A percentile compares a stretch with the other conserved stretches of the same genome.
Evolutionary conservation across 1,140 invertebrate genomes (phyloP).

Genomic region (Listronotus bonariensis): DNA sequence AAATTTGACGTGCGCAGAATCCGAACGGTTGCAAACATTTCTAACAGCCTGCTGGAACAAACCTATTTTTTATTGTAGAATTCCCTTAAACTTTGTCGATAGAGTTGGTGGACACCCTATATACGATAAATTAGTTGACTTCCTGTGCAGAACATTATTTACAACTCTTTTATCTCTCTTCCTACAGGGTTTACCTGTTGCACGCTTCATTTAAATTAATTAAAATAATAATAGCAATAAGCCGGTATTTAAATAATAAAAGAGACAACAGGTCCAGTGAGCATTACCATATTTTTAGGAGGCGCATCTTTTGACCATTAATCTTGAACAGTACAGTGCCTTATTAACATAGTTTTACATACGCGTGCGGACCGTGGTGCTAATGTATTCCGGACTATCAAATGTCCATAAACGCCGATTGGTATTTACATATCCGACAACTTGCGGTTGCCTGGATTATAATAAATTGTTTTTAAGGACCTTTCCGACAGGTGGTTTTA

Average conservation of each 20-base stretch:
- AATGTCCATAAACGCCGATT: no score
- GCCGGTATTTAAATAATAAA: conserved; percentile 40
- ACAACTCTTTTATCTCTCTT: no score
- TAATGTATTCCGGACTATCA: conserved; percentile 35
- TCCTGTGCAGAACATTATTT: no score
- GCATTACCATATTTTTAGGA: conserved; percentile 32
- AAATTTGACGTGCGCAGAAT: no score
- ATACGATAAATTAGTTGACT: no score
- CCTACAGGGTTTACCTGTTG: conserved; percentile 28
- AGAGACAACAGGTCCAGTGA: conserved; percentile 33
- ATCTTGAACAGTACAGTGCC: conserved; percentile 26
- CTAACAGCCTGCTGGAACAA: no score
- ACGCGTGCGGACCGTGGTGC: conserved; percentile 21
- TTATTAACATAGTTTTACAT: conserved; percentile 39
- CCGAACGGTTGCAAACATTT: no score
- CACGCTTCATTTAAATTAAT: conserved; percentile 35
- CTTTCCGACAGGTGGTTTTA: conserved; percentile 1
- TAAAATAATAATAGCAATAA: conserved; percentile 36
- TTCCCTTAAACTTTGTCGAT: no score
- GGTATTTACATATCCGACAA: conserved; percentile 1
- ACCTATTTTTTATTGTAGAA: no score
- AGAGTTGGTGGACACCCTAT: no score
- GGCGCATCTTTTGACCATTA: conserved; percentile 36
- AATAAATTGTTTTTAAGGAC: conserved; percentile 10
- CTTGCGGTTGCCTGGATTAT: conserved; percentile 9